These are phyloP conservation scores for Cydia strobilella DNA, from an alignment of 1,140 invertebrate genomes.

Conservation along the genomic window DNA sequence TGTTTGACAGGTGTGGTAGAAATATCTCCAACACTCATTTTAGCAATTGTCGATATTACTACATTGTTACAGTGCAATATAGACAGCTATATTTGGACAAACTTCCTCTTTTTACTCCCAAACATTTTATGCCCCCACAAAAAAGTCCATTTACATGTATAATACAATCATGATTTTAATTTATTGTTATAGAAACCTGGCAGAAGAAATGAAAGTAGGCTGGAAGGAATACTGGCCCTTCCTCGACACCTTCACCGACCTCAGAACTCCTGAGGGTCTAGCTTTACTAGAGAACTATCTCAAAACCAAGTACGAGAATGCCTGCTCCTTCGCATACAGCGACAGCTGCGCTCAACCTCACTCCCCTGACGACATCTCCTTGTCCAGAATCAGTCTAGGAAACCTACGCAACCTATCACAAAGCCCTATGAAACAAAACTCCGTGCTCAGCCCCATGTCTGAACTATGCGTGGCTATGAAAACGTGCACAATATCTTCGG, in stretches of 20 bases:
- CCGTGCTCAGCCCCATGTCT: slow-evolving; percentile 77
- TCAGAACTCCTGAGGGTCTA: slow-evolving; percentile 86
- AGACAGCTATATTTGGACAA: too few species aligned
- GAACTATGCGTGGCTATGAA: slow-evolving; percentile 81
- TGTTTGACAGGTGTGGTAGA: too few species aligned
- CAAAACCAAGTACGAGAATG: slow-evolving; percentile 73
- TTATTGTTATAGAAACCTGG: slow-evolving; percentile 82
- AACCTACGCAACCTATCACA: slow-evolving; percentile 53
- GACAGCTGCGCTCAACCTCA: slow-evolving; percentile 59
- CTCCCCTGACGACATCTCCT: slow-evolving; percentile 50
- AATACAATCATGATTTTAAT: slow-evolving; percentile 33
- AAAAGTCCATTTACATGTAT: neutral
- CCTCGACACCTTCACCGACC: slow-evolving; percentile 88
- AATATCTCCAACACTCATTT: too few species aligned
- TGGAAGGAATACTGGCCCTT: slow-evolving; percentile 97
- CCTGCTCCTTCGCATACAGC: slow-evolving; percentile 65
- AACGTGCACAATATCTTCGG: slow-evolving; percentile 71
- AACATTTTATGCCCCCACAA: neutral
- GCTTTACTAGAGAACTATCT: slow-evolving; percentile 87
- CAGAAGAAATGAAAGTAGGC: slow-evolving; percentile 86
- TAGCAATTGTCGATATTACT: too few species aligned
- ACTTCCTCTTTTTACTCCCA: too few species aligned
- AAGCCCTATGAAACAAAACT: slow-evolving; percentile 46
- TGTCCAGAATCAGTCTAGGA: slow-evolving; percentile 59
- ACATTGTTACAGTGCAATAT: too few species aligned